A percentile compares a stretch with the other conserved stretches of the same genome.
phyloP scores from a whole-genome alignment of 1,140 invertebrate species.

The Drosophila nigrodunni region DNA sequence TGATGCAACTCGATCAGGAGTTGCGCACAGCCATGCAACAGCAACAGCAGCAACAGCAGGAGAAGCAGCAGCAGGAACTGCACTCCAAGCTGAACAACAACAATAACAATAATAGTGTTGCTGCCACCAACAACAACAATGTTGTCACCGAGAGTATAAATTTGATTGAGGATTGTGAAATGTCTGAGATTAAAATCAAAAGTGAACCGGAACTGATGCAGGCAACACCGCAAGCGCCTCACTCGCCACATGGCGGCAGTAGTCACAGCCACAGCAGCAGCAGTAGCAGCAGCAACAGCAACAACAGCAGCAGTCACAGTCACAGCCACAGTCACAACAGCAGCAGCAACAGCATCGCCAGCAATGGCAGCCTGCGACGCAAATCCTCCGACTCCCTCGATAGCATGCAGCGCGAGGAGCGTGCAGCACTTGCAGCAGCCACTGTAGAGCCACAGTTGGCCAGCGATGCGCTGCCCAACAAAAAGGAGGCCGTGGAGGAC shows the following conservation, averaged over 20 bases:
- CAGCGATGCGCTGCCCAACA: conserved; percentile 50
- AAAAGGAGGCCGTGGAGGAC: conserved; percentile 80
- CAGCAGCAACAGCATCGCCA: conserved; percentile 64
- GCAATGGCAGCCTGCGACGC: conserved; percentile 63
- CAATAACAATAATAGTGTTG: conserved; percentile 80
- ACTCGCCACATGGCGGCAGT: conserved; percentile 66
- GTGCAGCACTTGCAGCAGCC: conserved; percentile 21
- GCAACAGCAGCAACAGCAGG: conserved; percentile 86
- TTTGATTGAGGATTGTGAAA: conserved; percentile 72
- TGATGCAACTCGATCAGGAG: conserved; percentile 88
- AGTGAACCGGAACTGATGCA: conserved; percentile 66
- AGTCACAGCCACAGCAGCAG: conserved; percentile 59
- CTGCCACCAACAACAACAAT: conserved; percentile 81
- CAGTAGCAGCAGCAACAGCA: conserved; percentile 49
- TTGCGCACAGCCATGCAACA: conserved; percentile 85
- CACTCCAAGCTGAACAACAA: conserved; percentile 83
- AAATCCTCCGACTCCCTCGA: conserved; percentile 78
- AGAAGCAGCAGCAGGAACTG: conserved; percentile 85
- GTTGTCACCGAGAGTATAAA: conserved; percentile 78
- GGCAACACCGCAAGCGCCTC: conserved; percentile 46
- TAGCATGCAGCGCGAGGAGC: conserved; percentile 62
- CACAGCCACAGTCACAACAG: conserved; percentile 44
- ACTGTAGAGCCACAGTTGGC: conserved; percentile 9
- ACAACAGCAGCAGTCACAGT: conserved; percentile 31
- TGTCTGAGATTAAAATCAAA: conserved; percentile 80